Conservation (phyloP, 2,797 vertebrate species). For the Etheostoma perlongum region DNA sequence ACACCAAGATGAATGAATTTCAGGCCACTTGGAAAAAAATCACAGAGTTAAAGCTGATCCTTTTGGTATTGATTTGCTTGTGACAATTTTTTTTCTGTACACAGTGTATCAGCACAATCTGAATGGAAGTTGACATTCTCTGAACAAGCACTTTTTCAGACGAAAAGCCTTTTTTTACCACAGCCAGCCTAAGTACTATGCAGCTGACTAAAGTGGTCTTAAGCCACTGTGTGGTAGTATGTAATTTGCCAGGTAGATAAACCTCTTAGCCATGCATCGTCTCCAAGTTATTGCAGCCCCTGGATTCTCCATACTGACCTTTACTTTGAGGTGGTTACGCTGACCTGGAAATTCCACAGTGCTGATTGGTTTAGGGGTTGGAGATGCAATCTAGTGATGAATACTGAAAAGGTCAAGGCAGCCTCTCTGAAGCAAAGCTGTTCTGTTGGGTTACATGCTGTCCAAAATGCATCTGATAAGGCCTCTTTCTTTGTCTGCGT, state of each 20-base stretch:
- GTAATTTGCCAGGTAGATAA: slow-evolving; percentile 78
- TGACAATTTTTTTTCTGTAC: slow-evolving; percentile 13
- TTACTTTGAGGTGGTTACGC: slow-evolving; percentile 84
- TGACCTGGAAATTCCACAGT: slow-evolving; percentile 84
- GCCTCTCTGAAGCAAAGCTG: slow-evolving; percentile 72
- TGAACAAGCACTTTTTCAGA: slow-evolving; percentile 59
- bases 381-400: slow-evolving; percentile 86
- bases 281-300: slow-evolving; percentile 62
- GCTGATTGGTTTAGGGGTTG: slow-evolving; percentile 84
- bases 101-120: slow-evolving; percentile 31
- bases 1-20: background rate
- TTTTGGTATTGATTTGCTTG: slow-evolving; percentile 11
- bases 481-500: slow-evolving; percentile 28
- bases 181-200: slow-evolving; percentile 36
- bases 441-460: slow-evolving; percentile 69
- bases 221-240: slow-evolving; percentile 61
- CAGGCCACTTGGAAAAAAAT: too few species aligned
- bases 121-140: slow-evolving; percentile 43
- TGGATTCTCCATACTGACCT: slow-evolving; percentile 75
- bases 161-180: slow-evolving; percentile 47
- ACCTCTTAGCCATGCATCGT: slow-evolving; percentile 57
- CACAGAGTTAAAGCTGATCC: background rate
- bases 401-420: slow-evolving; percentile 89
- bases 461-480: slow-evolving; percentile 74
- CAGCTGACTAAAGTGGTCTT: slow-evolving; percentile 55